These are phyloP conservation scores for Osmerus eperlanus DNA, from an alignment of 2,113 vertebrate species.

Conservation along the genomic window DNA sequence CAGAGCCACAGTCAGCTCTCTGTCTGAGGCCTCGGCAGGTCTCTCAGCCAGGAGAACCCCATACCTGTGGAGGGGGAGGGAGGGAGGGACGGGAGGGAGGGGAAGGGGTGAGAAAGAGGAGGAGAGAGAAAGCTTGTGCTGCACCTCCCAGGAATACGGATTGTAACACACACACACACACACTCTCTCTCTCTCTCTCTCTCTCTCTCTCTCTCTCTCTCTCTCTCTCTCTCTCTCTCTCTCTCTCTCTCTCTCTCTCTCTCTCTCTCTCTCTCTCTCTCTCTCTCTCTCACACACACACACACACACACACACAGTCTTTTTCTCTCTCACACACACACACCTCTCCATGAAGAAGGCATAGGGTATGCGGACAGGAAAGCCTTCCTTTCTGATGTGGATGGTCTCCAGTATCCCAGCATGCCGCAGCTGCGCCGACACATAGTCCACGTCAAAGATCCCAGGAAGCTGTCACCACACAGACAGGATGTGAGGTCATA, in stretches of 20 bases:
- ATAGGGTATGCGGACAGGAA: conserved; percentile 78
- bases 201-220: too few relatives aligned
- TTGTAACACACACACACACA: too few relatives aligned
- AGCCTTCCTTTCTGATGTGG: conserved; percentile 77
- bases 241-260: too few relatives aligned
- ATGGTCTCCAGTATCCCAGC: conserved; percentile 82
- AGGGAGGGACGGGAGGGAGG: neutral
- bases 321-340: neutral
- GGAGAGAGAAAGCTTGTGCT: neutral
- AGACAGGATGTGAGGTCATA: conserved; percentile 2
- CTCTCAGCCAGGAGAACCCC: conserved; percentile 60
- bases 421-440: conserved; percentile 80
- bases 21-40: conserved; percentile 49
- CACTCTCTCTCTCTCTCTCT: neutral
- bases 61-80: conserved; percentile 68
- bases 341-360: conserved; percentile 80
- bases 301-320: too few relatives aligned
- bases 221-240: too few relatives aligned
- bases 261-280: too few relatives aligned
- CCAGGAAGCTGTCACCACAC: conserved; percentile 71
- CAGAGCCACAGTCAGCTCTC: conserved; percentile 67
- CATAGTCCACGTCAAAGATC: conserved; percentile 84
- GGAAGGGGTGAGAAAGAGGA: neutral
- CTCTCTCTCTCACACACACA: too few relatives aligned
- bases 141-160: neutral